Evolutionary conservation across 2,113 vertebrate species (phyloP).

Genomic region (Crypturellus undulatus): DNA sequence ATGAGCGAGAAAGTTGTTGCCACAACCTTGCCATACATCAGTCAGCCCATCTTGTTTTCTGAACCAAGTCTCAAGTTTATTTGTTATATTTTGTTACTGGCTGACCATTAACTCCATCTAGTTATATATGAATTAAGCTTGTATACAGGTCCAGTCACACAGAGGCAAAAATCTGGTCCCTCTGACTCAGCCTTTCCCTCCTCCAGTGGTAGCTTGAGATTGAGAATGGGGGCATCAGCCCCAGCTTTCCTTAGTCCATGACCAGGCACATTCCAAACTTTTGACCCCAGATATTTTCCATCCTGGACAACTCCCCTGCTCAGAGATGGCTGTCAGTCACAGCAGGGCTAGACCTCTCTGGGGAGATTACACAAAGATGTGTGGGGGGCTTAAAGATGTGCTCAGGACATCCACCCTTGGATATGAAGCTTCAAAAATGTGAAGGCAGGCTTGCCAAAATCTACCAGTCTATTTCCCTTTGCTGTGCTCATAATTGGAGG

Average conservation of each 20-base stretch:
- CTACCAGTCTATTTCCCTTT: neutral
- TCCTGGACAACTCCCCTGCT: neutral
- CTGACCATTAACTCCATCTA: neutral
- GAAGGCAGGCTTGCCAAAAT: too few species aligned
- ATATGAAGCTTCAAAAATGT: neutral
- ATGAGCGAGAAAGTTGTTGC: neutral
- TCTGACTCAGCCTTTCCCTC: neutral
- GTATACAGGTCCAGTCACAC: neutral
- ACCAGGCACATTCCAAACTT: neutral
- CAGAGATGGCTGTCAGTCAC: rapidly evolving
- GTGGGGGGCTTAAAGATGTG: rapidly evolving
- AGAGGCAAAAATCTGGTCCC: neutral
- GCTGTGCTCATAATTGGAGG: constrained; percentile 38
- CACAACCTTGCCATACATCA: neutral
- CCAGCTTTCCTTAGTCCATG: neutral
- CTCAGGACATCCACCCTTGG: neutral
- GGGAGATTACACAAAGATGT: neutral
- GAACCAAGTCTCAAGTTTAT: constrained; percentile 17
- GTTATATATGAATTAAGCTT: neutral
- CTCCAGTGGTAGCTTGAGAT: rapidly evolving
- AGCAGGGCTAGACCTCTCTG: neutral
- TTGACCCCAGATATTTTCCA: neutral
- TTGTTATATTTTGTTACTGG: neutral
- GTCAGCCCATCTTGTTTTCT: neutral
- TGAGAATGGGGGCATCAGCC: neutral